Conservation (phyloP, 2,888 invertebrate species). For the Chymomyza amoena region DNA sequence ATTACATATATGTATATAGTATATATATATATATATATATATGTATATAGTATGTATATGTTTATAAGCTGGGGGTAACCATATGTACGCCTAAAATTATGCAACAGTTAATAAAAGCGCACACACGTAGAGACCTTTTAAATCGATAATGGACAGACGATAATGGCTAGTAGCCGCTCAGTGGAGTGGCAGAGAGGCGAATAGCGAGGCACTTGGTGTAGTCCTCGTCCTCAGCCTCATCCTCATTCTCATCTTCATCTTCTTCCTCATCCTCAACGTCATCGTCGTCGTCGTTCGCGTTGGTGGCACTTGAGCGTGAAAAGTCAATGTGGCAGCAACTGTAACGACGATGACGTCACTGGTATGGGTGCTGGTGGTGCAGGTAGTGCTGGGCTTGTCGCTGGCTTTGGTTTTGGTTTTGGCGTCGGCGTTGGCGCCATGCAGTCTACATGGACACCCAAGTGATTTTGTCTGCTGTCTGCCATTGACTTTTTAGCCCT, state of each 20-base stretch:
- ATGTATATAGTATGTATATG: background rate
- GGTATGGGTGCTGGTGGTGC: conserved; percentile 2
- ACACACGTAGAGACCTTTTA: conserved; percentile 4
- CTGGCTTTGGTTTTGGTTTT: too few relatives aligned
- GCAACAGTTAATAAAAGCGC: conserved; percentile 44
- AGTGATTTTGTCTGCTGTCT: conserved; percentile 7
- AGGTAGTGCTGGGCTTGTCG: background rate
- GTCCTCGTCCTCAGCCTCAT: background rate
- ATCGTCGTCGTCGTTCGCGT: background rate
- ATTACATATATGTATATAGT: background rate
- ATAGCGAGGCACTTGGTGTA: background rate
- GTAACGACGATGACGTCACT: background rate
- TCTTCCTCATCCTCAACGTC: too few relatives aligned
- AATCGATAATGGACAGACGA: conserved; percentile 25
- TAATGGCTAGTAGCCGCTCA: background rate
- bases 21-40: too few relatives aligned
- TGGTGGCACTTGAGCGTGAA: conserved; percentile 4
- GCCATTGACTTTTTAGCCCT: background rate
- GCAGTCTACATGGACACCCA: conserved; percentile 19
- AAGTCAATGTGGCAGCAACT: conserved; percentile 5
- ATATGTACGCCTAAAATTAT: conserved; percentile 37
- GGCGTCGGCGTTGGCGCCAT: conserved; percentile 21
- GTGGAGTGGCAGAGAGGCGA: background rate
- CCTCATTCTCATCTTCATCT: too few relatives aligned
- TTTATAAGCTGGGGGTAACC: conserved; percentile 13